phyloP scores from a whole-genome alignment of 2,888 invertebrate genomes.

The Willowsia nigromaculata region DNA sequence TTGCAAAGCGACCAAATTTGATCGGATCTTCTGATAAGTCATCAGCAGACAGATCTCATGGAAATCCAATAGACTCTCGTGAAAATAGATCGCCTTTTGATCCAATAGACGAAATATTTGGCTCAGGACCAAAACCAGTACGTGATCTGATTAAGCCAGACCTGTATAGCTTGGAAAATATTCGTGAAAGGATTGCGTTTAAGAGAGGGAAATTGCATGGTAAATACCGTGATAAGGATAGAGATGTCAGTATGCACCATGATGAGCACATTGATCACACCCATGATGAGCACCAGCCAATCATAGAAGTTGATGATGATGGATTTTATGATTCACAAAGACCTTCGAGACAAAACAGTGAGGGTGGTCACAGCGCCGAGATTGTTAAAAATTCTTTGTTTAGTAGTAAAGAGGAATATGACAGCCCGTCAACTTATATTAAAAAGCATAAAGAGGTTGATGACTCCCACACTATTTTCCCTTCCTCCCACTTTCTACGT shows the following conservation, averaged over 20 bases:
- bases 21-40: background rate
- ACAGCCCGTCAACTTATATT: background rate
- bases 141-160: slow-evolving; percentile 73
- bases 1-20: slow-evolving; percentile 75
- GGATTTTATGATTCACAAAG: slow-evolving; percentile 50
- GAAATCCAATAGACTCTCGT: slow-evolving; percentile 12
- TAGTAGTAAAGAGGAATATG: slow-evolving; percentile 64
- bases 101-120: slow-evolving; percentile 71
- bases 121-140: slow-evolving; percentile 76
- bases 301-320: slow-evolving; percentile 18
- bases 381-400: slow-evolving; percentile 32
- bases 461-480: slow-evolving; percentile 59
- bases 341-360: slow-evolving; percentile 25
- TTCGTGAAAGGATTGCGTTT: slow-evolving; percentile 50
- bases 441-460: slow-evolving; percentile 43
- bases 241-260: slow-evolving; percentile 27
- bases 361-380: slow-evolving; percentile 34
- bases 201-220: slow-evolving; percentile 51
- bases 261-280: background rate
- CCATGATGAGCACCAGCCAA: slow-evolving; percentile 2
- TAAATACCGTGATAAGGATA: slow-evolving; percentile 36
- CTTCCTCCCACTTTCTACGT: slow-evolving; percentile 34
- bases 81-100: slow-evolving; percentile 52
- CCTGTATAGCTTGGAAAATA: slow-evolving; percentile 55
- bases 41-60: background rate